phyloP scores from a whole-genome alignment of 1,140 invertebrate species.

The Nomia melanderi region DNA sequence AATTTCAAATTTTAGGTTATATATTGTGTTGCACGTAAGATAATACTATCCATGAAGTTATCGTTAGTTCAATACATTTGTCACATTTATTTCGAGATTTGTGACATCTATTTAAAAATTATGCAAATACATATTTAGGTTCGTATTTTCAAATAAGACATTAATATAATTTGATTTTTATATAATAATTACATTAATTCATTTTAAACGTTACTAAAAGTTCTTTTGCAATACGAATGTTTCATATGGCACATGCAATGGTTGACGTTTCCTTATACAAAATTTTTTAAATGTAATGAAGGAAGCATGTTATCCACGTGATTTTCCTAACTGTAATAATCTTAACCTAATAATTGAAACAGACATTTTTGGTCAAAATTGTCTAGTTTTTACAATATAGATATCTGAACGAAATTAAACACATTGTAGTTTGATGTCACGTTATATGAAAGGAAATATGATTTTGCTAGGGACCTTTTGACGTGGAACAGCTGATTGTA shows the following conservation, averaged over 20 bases:
- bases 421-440: background rate
- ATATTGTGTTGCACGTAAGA: background rate
- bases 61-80: background rate
- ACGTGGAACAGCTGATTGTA: slow-evolving; percentile 69
- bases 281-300: slow-evolving; percentile 1
- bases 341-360: background rate
- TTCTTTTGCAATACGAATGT: background rate
- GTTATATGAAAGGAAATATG: background rate
- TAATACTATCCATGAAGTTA: background rate
- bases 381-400: background rate
- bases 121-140: background rate
- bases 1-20: slow-evolving; percentile 21
- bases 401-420: background rate
- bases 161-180: background rate
- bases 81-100: slow-evolving; percentile 17
- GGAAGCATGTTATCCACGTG: background rate
- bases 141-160: background rate
- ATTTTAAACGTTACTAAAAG: background rate
- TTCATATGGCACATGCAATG: background rate
- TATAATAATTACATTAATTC: background rate
- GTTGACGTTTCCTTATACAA: background rate
- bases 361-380: background rate
- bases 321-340: background rate
- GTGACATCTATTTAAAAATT: slow-evolving; percentile 14
- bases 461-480: slow-evolving; percentile 50